Conservation (phyloP, 2,113 vertebrate genomes). For the Ramphastos sulfuratus region DNA sequence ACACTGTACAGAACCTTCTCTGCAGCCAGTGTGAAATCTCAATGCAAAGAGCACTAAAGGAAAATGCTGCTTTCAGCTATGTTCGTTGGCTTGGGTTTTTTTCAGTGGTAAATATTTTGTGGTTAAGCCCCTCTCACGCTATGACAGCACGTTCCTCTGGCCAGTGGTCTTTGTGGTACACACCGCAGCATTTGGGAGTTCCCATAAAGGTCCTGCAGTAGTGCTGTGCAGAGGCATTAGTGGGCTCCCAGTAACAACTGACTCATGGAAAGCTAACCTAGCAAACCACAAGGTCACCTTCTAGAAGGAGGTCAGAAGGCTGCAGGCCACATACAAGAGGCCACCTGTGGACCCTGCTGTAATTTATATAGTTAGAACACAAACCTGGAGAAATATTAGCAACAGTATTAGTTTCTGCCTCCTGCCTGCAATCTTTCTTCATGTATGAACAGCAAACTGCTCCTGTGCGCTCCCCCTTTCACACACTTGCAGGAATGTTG, state of each 20-base stretch:
- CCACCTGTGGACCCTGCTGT: background rate
- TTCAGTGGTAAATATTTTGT: slow-evolving; percentile 13
- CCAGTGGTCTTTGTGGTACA: slow-evolving; percentile 35
- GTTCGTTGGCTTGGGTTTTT: background rate
- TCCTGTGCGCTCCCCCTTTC: background rate
- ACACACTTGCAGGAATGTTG: background rate
- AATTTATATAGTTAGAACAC: background rate
- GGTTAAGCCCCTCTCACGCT: background rate
- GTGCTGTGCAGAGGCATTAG: slow-evolving; percentile 11
- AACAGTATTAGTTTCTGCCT: background rate
- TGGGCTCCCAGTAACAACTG: background rate
- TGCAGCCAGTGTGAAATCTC: slow-evolving; percentile 9
- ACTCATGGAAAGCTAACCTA: background rate
- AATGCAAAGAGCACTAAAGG: background rate
- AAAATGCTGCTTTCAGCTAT: slow-evolving; percentile 1
- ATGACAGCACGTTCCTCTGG: background rate
- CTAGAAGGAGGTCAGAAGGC: background rate
- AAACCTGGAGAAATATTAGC: background rate
- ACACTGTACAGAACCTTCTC: background rate
- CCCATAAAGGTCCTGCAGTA: background rate
- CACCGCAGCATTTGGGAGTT: slow-evolving; percentile 7
- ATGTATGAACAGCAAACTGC: background rate
- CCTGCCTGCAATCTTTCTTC: background rate
- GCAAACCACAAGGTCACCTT: slow-evolving; percentile 3
- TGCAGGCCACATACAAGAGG: background rate